A percentile compares a stretch with the other conserved stretches of the same genome.
These are phyloP conservation scores for Anoplophora glabripennis DNA, from an alignment of 1,140 invertebrate genomes.

Conservation along the genomic window DNA sequence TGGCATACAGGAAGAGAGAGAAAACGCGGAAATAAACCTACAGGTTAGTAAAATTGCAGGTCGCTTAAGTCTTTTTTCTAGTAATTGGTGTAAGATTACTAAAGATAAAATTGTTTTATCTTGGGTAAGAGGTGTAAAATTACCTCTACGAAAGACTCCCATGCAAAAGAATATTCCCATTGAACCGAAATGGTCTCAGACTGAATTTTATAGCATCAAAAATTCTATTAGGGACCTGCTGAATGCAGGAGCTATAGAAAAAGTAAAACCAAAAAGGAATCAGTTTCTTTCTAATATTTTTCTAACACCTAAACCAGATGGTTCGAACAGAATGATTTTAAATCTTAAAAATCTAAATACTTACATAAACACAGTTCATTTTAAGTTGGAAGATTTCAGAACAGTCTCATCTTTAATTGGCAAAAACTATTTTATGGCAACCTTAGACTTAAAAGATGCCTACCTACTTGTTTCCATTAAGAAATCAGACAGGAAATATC, in stretches of 20 bases:
- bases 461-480: conserved; percentile 30
- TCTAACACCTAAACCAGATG: not conserved
- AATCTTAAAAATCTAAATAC: not conserved
- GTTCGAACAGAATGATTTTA: not conserved
- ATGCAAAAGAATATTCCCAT: conserved; percentile 2
- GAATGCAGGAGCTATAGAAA: not conserved
- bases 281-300: conserved; percentile 1
- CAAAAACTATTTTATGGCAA: not conserved
- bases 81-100: conserved; percentile 8
- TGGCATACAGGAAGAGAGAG: too few species aligned
- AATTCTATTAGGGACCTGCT: not conserved
- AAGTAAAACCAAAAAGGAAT: not conserved
- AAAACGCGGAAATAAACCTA: too few species aligned
- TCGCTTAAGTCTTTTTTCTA: not conserved
- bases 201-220: not conserved
- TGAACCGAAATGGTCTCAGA: conserved; percentile 6
- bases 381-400: not conserved
- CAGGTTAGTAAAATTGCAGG: not conserved
- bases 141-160: conserved; percentile 12
- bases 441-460: conserved; percentile 9
- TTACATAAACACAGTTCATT: not conserved
- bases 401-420: not conserved
- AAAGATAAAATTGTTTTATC: conserved; percentile 7
- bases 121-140: conserved; percentile 10
- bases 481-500: conserved; percentile 24